A percentile compares a stretch with the other conserved stretches of the same genome.
phyloP scores from a whole-genome alignment of 2,888 invertebrate species.

The Folsomia candida region DNA sequence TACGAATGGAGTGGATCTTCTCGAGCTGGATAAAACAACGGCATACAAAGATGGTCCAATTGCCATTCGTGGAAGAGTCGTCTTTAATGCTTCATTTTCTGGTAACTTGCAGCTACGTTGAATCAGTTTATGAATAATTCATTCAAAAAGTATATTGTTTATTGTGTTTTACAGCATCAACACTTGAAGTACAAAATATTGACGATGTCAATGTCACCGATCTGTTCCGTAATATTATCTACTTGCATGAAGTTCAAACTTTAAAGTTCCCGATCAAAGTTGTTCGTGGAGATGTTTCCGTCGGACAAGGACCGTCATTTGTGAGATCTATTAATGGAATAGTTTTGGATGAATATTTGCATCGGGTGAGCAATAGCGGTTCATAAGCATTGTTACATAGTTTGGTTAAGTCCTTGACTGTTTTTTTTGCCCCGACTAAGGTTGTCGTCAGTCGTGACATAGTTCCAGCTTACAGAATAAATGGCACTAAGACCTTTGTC shows the following conservation, averaged over 20 bases:
- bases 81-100: conserved; percentile 14
- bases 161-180: conserved; percentile 17
- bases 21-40: conserved; percentile 18
- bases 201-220: conserved; percentile 17
- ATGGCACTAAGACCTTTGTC: conserved; percentile 31
- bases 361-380: conserved; percentile 27
- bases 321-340: conserved; percentile 32
- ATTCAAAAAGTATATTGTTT: background rate
- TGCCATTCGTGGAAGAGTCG: conserved; percentile 22
- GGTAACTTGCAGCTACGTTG: conserved; percentile 14
- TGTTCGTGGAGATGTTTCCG: conserved; percentile 10
- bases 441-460: conserved; percentile 23
- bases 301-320: background rate
- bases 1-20: conserved; percentile 21
- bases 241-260: background rate
- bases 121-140: background rate
- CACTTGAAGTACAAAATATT: conserved; percentile 12
- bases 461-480: conserved; percentile 13
- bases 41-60: conserved; percentile 29
- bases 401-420: background rate
- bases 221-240: conserved; percentile 14
- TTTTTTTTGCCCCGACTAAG: too few relatives aligned
- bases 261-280: conserved; percentile 11
- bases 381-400: too few relatives aligned
- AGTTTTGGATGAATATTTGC: conserved; percentile 27